Evolutionary conservation across 2,888 invertebrate species (phyloP).

Genomic region (Harpalus rubripes): DNA sequence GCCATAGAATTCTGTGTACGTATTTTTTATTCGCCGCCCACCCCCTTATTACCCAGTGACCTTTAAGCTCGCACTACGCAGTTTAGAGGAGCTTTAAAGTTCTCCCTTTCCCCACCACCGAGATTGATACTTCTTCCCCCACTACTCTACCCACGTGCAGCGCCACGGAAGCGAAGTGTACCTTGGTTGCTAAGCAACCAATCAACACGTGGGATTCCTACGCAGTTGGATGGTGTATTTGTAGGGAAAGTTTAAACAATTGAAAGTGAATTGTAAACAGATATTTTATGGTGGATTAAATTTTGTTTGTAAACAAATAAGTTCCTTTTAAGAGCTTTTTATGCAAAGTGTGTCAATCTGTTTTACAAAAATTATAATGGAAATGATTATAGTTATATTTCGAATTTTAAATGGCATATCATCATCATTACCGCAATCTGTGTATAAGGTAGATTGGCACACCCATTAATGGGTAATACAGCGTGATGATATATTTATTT

Average conservation of each 20-base stretch:
- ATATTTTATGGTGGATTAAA: too few species aligned
- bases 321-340: too few species aligned
- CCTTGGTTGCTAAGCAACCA: constrained; percentile 38
- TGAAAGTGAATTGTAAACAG: not conserved
- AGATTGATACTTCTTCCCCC: not conserved
- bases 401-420: too few species aligned
- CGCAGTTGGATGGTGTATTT: not conserved
- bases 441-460: too few species aligned
- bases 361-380: too few species aligned
- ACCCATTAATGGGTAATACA: too few species aligned
- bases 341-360: too few species aligned
- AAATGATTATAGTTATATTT: too few species aligned
- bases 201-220: constrained; percentile 39
- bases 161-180: constrained; percentile 30
- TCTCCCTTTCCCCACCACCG: not conserved
- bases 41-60: constrained; percentile 5
- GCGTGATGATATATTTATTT: too few species aligned
- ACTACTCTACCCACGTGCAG: constrained; percentile 13
- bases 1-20: not conserved
- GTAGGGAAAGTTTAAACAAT: not conserved
- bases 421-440: too few species aligned
- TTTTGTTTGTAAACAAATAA: too few species aligned
- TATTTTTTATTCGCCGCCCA: not conserved
- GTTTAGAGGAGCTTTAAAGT: constrained; percentile 19
- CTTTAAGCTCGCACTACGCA: constrained; percentile 30